These are phyloP conservation scores for Megathymus violae DNA, from an alignment of 1,140 invertebrate species.

Conservation along the genomic window DNA sequence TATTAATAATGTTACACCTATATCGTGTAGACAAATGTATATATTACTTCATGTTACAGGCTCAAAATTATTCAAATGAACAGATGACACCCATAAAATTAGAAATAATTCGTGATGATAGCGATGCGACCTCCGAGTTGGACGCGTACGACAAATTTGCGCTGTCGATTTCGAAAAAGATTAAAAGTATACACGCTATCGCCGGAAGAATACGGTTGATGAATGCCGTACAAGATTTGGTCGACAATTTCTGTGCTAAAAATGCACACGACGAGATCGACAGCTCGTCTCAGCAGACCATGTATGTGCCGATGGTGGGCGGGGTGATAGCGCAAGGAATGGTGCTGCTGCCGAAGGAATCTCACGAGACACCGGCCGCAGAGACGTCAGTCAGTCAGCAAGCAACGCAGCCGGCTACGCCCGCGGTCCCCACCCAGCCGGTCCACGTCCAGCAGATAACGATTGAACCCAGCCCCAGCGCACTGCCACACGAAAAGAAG, in stretches of 20 bases:
- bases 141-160: background rate
- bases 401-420: background rate
- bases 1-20: too few species aligned
- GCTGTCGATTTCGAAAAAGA: conserved; percentile 1
- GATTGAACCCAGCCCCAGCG: background rate
- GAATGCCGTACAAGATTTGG: background rate
- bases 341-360: background rate
- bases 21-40: background rate
- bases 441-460: background rate
- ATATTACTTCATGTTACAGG: background rate
- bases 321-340: background rate
- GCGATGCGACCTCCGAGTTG: background rate
- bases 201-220: background rate
- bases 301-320: background rate
- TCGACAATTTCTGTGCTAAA: background rate
- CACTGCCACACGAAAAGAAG: background rate
- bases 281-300: background rate
- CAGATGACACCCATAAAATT: background rate
- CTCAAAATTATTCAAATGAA: background rate
- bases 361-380: too few species aligned
- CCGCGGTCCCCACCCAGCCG: background rate
- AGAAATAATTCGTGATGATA: background rate
- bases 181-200: background rate
- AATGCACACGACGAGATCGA: background rate
- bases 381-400: background rate